Conservation (phyloP, 2,888 invertebrate species). For the Eulithis testata region DNA sequence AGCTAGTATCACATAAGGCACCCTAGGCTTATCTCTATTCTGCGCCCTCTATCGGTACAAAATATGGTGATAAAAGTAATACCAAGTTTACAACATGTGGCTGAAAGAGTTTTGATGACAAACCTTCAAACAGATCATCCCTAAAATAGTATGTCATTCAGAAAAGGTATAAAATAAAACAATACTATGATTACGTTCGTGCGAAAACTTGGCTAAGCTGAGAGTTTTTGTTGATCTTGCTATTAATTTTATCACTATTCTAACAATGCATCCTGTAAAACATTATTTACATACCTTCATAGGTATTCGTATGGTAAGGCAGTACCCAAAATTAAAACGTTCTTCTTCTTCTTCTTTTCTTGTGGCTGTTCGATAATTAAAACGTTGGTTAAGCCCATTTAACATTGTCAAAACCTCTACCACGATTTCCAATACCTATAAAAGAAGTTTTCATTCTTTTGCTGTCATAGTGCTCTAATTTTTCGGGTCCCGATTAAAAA, state of each 20-base stretch:
- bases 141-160: background rate
- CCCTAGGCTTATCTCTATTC: conserved; percentile 21
- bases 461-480: background rate
- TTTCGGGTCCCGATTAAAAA: conserved; percentile 14
- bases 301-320: conserved; percentile 4
- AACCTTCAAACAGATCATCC: no score
- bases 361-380: no score
- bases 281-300: background rate
- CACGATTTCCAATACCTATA: background rate
- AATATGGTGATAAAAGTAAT: no score
- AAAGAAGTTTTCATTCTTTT: background rate
- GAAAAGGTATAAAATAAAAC: background rate
- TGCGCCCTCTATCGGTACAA: no score
- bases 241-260: background rate
- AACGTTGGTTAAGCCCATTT: background rate
- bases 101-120: no score
- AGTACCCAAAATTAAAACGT: background rate
- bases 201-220: background rate
- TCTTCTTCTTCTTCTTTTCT: no score
- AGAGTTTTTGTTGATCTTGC: background rate
- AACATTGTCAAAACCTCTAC: conserved; percentile 2
- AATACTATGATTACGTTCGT: background rate
- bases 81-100: no score
- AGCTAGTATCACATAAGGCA: conserved; percentile 41
- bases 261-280: background rate